Base-by-base conservation (phyloP, 2,113 vertebrate species). In the Anguilla rostrata region DNA sequence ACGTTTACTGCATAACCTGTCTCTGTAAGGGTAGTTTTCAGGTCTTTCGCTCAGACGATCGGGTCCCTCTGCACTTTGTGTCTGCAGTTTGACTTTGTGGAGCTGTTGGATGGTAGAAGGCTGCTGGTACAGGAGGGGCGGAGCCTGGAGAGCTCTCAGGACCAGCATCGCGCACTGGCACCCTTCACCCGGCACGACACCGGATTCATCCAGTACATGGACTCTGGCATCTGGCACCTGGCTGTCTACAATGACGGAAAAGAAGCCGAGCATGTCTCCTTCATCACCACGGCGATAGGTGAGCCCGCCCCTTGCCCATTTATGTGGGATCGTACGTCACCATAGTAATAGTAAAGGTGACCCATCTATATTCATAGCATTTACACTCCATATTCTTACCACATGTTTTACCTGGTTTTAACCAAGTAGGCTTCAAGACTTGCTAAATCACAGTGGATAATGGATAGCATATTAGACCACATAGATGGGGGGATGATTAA, bases 171-270 rank as follows among this genome's bases (percentile, higher is more conserved):
- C 88, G 95, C 95, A n/a, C 94, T 96, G 15, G 56, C 95, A 0
- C 97, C 97, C 29, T 83, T 97, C 88, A 93, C 96, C 88, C 97
- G 96, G 82, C 98, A 99, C 0, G 97, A 99, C 95, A 99, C 98
- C 0, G 98, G 98, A 83, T 99, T 99, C 88, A 99, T 99, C 94
- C 98, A 98, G 94, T 99, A 99, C 92, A 95, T 99, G 94, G 98
- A 99, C 94, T 98, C 98, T 0, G 98, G 98, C 91, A 98, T 99
- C 93, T 99, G 98, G 98, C 98, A 99, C 92, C 93, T 99, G 89
- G 98, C 98, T 40, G 96, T 99, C 90, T 99, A 99, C 95, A 99
- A 99, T 2, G 98, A 99, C 0, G 98, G 98, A 56, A 99, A 99
- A 89, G 98, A 99, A 80, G 95, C 96, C 0, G 98, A 99, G 92